Base-by-base conservation (phyloP, 1,140 invertebrate genomes). In the Drosophila pseudoananassae region DNA sequence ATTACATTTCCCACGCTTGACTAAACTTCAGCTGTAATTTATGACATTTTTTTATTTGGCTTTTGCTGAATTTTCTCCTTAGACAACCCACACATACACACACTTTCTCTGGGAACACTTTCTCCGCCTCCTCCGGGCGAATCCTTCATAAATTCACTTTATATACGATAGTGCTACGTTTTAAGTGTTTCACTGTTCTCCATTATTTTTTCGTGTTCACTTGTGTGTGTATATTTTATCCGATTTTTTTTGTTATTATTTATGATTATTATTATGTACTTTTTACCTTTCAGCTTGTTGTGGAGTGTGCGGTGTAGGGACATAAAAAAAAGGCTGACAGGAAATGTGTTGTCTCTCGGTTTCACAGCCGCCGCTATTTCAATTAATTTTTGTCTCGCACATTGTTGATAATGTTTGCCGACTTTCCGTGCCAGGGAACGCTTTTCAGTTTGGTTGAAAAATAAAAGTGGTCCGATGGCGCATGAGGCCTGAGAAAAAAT, bases 311-410 rank as follows among this genome's bases (percentile, higher is more conserved):
- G 25, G 25, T 49, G 5, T 6, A 20, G 50, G 25, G 17, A 53
- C 51, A 51, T 23, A 46, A 14, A 12, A 31, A 45, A 60, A 20
- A 47, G 47, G 14, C 27, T 15, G 15, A 25, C 9, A 33, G 17
- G 43, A 9, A 10, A 50, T 31, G 51, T 73, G 72, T 57, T 73
- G 57, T 73, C 60, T 65, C 47, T 43, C 14, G 59, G 64, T 40
- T 40, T 53, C 54, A 51, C 53, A 46, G 29, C 54, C 52, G 46
- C 50, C 69, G 80, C 71, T 73, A 79, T 84, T 83, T 84, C 80
- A 84, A 83, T 84, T 83, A 84, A 75, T 84, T 79, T 84, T 50
- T 70, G 51, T 56, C 46, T 76, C 53, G 46, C 71, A 76, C 80
- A 78, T 78, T 83, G 79, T 66, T 66, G 79, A 75, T 81, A 65